Base-by-base conservation (phyloP, 2,888 invertebrate species). In the Mactromeris polynyma region DNA sequence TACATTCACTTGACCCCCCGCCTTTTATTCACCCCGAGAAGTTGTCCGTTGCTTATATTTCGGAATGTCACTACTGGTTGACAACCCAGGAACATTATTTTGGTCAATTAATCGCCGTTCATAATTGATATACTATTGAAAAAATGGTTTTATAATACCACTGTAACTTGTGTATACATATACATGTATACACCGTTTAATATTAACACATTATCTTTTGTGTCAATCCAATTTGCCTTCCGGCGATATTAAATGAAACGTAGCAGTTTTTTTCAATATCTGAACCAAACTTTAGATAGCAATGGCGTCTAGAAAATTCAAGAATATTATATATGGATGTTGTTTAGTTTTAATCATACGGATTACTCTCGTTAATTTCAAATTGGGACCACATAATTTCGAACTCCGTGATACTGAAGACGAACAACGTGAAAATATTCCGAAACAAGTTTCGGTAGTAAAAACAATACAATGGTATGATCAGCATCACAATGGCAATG, bases 381-480 rank as follows among this genome's bases (percentile, higher is more conserved):
- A 46, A 46, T 46, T 46, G 14, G 46, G 46, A 46, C 46, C 46
- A 17, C 17, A 46, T 46, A 7, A 46, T 46, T 46, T 17, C 17
- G 17, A 17, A 11, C 2, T 46, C 11, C 46, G 1, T 7, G 26
- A 26, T 1, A 26, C 58, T 26, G 26, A 26, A 26, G 11, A 26
- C 58, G 21, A 58, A n/a, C 3, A 64, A 64, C 26, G 6, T 26
- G 58, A 26, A 4, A 64, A 26, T 11, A 7, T n/a, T 26, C 58
- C 58, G 26, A 0, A 7, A 0, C 21, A 26, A 64, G n/a, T 21
- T 3, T 2, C n/a, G 9, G n/a, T n/a, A 33, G 33, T 33, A 36
- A 87, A 87, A 46, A 83, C 83, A 19, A 87, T 87, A 31, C 79
- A 83, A 38, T 87, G 87, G 87, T 87, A 40, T 40, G 87, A 87